Base-by-base conservation (phyloP, 2,888 invertebrate species). In the Cephus spinipes region DNA sequence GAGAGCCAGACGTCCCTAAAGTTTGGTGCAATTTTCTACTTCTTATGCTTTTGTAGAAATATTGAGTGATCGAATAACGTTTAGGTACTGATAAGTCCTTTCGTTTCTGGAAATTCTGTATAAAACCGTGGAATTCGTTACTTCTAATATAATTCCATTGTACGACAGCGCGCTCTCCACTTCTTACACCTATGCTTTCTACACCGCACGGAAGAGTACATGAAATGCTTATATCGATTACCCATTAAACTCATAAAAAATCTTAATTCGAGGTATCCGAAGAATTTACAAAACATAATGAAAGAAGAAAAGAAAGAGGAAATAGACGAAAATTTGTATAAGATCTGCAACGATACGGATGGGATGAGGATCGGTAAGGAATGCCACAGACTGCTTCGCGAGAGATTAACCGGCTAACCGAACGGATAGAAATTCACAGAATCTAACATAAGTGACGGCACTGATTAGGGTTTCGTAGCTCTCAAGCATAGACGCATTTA, bases 401-500 rank as follows among this genome's bases (percentile, higher is more conserved):
- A 55, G 23, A 55, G 55, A 55, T 55, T 23, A 55, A 23, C 55
- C 55, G 55, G 23, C 23, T 23, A 55, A 55, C 23, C 55, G 23
- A 55, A 55, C 55, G 55, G 23, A 55, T 55, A 9, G 9, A 55
- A 55, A 55, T 23, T 55, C 55, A 55, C 55, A 23, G 55, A 23
- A 55, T 55, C 23, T 55, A 55, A 55, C 9, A 23, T 9, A 3
- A 55, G 23, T 71, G 31, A 71, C 33, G 31, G 71, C 33, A 71
- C 9, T 33, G 23, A 71, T 71, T 31, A 71, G 32, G 71, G 71
- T 12, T 81, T 77, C 79, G 71, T 79, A 80, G 82, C 83, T 85
- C 84, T 82, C 83, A 85, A 84, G 84, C 75, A 84, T 80, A 85
- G 80, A 82, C 82, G 82, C 79, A 80, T 85, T 84, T 84, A 82